Evolutionary conservation across 2,888 invertebrate genomes (phyloP), one percentile per base, ranked within the genome.

Genomic region (Epinotia ramella): DNA sequence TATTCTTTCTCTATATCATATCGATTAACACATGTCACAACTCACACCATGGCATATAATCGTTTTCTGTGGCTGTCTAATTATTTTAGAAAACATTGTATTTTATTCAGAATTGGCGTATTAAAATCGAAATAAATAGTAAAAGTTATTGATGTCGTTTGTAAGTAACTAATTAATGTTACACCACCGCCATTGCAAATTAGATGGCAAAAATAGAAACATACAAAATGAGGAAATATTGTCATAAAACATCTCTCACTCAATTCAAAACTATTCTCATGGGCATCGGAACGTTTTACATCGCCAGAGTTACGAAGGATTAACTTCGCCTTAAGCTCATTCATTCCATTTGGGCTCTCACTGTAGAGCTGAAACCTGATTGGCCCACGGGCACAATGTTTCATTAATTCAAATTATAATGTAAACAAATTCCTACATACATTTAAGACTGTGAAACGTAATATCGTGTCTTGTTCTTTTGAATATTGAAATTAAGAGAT

Each of bases 371-470:
- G 77, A 73, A 73, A 62, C 72, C 68, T 77, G 77, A 78, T 77
- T 78, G 77, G 77, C 46, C 73, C 49, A 60, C 68, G 40, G 70
- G 66, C 53, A 71, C 53, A 69, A 69, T 69, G 77, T 73, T 77
- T 78, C 77, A 78, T 80, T 79, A 80, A 77, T 79, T 76, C 69
- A 78, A 79, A 79, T 79, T 75, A 75, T 67, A 67, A 78, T 76
- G 73, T 67, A 77, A 77, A 79, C 73, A 77, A 76, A 73, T 63
- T 73, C 68, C 49, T 60, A 59, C 67, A 73, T 70, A 64, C 53
- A 33, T 46, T 72, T 65, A 73, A 28, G 57, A 59, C 28, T 65
- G 44, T 46, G 65, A 65, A 73, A 65, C 57, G 65, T 65, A 28
- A 46, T 44, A 69, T 28, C 24, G 46, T 60, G 44, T 20, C 59